phyloP scores from a whole-genome alignment of 92 coral and sea anemone genomes.

The Epizoanthus stellaris region DNA sequence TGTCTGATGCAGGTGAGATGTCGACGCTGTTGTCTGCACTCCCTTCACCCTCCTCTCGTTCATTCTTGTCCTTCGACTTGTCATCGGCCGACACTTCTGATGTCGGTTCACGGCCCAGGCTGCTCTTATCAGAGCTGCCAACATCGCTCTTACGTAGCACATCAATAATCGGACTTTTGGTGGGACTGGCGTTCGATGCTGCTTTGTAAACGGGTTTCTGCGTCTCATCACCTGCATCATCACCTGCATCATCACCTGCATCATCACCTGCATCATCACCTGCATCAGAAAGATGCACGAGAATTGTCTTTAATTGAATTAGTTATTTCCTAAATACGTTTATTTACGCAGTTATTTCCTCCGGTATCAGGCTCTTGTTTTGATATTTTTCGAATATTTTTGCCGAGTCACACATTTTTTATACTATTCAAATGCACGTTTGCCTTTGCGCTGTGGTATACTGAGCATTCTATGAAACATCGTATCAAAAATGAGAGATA shows the following conservation, averaged over 20 bases:
- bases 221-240: background rate
- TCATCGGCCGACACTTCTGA: background rate
- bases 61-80: background rate
- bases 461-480: no score
- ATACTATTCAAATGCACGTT: no score
- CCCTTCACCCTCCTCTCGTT: background rate
- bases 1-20: background rate
- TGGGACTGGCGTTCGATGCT: background rate
- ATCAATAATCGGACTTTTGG: background rate
- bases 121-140: background rate
- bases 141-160: constrained; percentile 28
- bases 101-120: background rate
- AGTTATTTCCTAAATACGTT: no score
- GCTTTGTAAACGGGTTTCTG: background rate
- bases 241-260: no score
- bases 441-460: no score
- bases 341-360: no score
- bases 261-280: background rate
- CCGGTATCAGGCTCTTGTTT: no score
- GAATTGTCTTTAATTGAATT: no score
- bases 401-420: no score
- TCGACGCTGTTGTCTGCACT: constrained; percentile 12
- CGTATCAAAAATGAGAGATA: no score
- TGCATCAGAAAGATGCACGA: no score
- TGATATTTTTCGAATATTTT: no score